Percentiles rank a stretch among this genome's conserved stretches.
These are phyloP conservation scores for Paramormyrops hopkinsi DNA, from an alignment of 2,797 vertebrate genomes.

Conservation along the genomic window DNA sequence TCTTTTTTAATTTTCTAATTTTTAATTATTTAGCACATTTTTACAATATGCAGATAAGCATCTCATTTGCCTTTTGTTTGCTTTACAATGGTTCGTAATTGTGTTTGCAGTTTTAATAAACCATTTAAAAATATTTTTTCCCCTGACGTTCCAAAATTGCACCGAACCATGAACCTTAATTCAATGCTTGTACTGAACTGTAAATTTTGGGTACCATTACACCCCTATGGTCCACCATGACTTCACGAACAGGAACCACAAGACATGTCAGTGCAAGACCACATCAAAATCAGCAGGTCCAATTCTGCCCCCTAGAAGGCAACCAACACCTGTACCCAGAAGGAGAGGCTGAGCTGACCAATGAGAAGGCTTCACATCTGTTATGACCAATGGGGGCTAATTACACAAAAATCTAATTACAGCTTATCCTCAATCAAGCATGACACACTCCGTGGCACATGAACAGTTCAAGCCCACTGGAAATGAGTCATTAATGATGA, in stretches of 20 bases:
- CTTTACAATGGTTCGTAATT: neutral
- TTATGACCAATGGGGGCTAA: neutral
- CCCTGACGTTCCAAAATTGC: neutral
- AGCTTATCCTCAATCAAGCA: neutral
- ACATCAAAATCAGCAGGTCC: neutral
- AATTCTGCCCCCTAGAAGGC: neutral
- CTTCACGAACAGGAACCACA: neutral
- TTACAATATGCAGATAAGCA: neutral
- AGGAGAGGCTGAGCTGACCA: neutral
- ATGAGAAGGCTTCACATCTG: neutral
- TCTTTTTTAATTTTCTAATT: neutral
- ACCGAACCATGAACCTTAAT: neutral
- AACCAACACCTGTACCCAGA: neutral
- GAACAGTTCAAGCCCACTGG: neutral
- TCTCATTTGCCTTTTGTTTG: neutral
- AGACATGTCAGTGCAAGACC: neutral
- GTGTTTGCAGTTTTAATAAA: neutral
- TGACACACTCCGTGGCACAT: neutral
- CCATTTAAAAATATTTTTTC: neutral
- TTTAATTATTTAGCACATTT: neutral
- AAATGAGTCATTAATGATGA: constrained; percentile 4
- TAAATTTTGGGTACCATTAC: neutral
- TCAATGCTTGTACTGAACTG: neutral
- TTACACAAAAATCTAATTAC: constrained; percentile 12
- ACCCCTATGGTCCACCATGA: neutral